Evolutionary conservation across 2,888 invertebrate genomes (phyloP), one percentile per base, ranked within the genome.

Genomic region (Eretmocerus hayati): DNA sequence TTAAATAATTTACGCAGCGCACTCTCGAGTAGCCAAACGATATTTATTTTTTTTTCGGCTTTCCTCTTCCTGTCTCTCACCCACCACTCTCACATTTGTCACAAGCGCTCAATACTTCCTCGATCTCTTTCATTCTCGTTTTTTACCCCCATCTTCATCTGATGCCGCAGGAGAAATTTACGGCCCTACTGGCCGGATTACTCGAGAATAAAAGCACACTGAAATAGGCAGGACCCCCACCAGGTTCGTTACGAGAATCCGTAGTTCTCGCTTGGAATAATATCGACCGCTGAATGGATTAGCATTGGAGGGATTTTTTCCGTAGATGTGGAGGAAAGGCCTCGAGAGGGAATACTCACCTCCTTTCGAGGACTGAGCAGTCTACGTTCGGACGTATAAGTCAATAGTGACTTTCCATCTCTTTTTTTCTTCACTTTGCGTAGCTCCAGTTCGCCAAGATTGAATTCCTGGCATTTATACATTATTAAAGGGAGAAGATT

Each of bases 381-480:
- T n/a, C 26, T 11, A 6, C 26, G 26, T n/a, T 20, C 42, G 38
- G 32, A 18, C 36, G 38, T 49, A 49, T 46, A 42, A 46, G 50
- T 50, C 46, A 41, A 48, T 48, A 48, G 42, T 35, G 31, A 40
- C 22, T 32, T 42, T 46, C 23, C 20, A 26, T 19, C 23, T 30
- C 38, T 9, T 21, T 42, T 22, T 41, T 31, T n/a, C n/a, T n/a
- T n/a, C n/a, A n/a, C n/a, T n/a, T n/a, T n/a, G n/a, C n/a, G n/a
- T 36, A 16, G 18, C 16, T 44, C 30, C 26, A 15, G 11, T 39
- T 19, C 20, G 42, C 36, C 38, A 46, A 53, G 54, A 58, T 58
- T 55, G 55, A 52, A 58, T 56, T 56, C 51, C 54, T 54, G 47
- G 55, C 46, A 26, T 26, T 6, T 26, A 50, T 50, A 43, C 47